phyloP scores from a whole-genome alignment of 2,113 vertebrate species.

The Dolichotis patagonum region DNA sequence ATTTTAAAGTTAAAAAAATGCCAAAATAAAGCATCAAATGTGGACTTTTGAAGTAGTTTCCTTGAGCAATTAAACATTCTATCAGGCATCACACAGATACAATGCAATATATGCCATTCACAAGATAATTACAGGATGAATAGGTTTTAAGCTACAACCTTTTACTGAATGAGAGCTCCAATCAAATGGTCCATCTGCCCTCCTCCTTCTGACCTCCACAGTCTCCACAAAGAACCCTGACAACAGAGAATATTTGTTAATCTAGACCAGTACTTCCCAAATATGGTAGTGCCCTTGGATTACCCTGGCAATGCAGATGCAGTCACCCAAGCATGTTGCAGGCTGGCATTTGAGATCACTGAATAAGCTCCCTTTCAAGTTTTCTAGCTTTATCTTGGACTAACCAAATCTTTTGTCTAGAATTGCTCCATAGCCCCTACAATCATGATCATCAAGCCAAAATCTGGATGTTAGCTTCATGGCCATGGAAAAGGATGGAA shows the following conservation, averaged over 20 bases:
- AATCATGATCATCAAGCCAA: not conserved
- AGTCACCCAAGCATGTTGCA: not conserved
- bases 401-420: slow-evolving; percentile 45
- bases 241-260: too few relatives aligned
- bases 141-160: not conserved
- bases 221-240: not conserved
- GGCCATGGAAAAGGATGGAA: slow-evolving; percentile 26
- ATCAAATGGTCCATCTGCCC: slow-evolving; percentile 5
- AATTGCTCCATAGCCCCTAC: not conserved
- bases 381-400: slow-evolving; percentile 9
- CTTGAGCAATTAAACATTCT: slow-evolving; percentile 51
- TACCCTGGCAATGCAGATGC: not conserved
- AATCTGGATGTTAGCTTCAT: slow-evolving; percentile 50
- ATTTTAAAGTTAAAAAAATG: slow-evolving; percentile 46
- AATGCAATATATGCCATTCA: not conserved
- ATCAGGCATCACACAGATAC: slow-evolving; percentile 11
- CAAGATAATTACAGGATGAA: slow-evolving; percentile 42
- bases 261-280: slow-evolving; percentile 1
- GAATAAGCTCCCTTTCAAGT: slow-evolving; percentile 19
- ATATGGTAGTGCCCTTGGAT: not conserved
- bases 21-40: slow-evolving; percentile 42
- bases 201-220: not conserved
- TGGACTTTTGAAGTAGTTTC: slow-evolving; percentile 51
- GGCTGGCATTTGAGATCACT: slow-evolving; percentile 39
- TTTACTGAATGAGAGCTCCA: slow-evolving; percentile 44